Base-by-base conservation (phyloP, 2,888 invertebrate genomes). In the Zootermopsis nevadensis region DNA sequence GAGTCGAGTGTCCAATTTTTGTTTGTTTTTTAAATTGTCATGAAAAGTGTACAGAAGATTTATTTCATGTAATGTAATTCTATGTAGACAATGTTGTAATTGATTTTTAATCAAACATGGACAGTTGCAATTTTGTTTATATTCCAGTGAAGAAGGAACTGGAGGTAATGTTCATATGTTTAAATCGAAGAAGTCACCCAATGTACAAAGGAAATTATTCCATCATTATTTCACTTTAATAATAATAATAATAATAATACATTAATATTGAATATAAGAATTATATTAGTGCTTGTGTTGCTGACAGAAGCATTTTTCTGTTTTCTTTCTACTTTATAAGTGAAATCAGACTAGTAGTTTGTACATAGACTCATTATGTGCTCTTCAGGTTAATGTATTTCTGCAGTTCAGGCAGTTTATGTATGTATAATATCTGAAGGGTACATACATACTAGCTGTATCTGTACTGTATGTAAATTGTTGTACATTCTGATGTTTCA, bases 161-260 rank as follows among this genome's bases (percentile, higher is more conserved):
- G 22, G 48, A 38, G 27, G n/a, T n/a, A 79, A 53, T 79, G 33
- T 79, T 79, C 15, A 55, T n/a, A 53, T 79, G 31, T 55, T 77
- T 77, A 42, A 77, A 77, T 42, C n/a, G 38, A 77, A 72, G 27
- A 69, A 74, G 80, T 84, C 80, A 84, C 77, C 82, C 77, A 74
- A 82, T 84, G 84, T 84, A 84, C 84, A 84, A 82, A 84, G 72
- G 81, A 81, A 72, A 22, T 72, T 81, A 53, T 80, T 80, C 80
- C 69, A 80, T 81, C n/a, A 53, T 53, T 74, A 42, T 74, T 74
- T 38, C 10, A 38, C 38, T 48, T 35, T 22, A 74, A 74, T 74
- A 74, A 69, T 66, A 66, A 10, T 66, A 66, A 15, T 69, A 69
- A 27, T 69, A 69, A 30, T 74, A 38, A 27, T 74, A 38, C 38